Evolutionary conservation across 1,140 invertebrate species (phyloP), one percentile per base, ranked within the genome.

Genomic region (Ptiloglossa arizonensis): DNA sequence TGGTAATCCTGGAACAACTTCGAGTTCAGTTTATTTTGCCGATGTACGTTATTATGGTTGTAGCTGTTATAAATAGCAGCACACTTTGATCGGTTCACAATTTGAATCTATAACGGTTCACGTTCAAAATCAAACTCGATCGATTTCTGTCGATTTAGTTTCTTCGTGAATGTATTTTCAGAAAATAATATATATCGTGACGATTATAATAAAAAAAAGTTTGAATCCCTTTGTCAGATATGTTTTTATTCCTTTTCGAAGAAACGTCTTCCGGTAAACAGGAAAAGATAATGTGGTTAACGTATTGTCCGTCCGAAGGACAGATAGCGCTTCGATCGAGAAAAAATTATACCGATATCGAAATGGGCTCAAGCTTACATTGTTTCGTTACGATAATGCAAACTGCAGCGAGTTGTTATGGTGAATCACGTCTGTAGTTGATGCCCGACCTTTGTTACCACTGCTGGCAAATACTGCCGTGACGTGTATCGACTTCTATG

Each of bases 401-500:
- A 38, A 35, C 17, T 27, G 22, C 5, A 48, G 22, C 0, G 24
- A 38, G 19, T 44, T 19, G 5, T 38, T 38, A 32, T n/a, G n/a
- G 46, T 79, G 81, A 83, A 62, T 82, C 64, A 82, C 44, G 54
- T 22, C 48, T 17, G 4, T 22, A 50, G 38, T 19, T 17, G 24
- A 79, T 52, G 46, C n/a, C 50, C 64, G 57, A 67, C 48, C 64
- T 79, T 74, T 83, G 69, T 79, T 73, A 27, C 52, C 46, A 29
- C 22, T 38, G 32, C 38, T 35, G 64, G 29, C 80, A 73, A 82
- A 71, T 77, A 52, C 46, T 9, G 59, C 15, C 29, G 29, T 84
- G 59, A 85, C 72, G 38, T 27, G 29, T 64, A 29, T 24, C 32
- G 48, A 68, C 48, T 72, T 9, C 19, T 75, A 32, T 69, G 13